These are phyloP conservation scores for Vollenhovia emeryi DNA, from an alignment of 1,140 invertebrate species.

Conservation along the genomic window DNA sequence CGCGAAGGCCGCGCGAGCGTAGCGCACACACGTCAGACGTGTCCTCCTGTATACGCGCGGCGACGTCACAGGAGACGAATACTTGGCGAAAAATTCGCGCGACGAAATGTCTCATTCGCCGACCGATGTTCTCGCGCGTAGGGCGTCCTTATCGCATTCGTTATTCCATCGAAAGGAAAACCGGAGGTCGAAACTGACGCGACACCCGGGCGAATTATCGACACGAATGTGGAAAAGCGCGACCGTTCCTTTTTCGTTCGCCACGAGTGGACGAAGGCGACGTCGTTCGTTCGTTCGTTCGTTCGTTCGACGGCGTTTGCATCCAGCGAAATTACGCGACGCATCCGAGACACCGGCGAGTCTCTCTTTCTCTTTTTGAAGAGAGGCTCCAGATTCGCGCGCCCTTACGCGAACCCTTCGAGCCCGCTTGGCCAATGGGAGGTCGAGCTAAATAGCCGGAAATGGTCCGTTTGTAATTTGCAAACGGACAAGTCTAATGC, in stretches of 20 bases:
- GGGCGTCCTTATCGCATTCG: not conserved
- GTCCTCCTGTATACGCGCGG: not conserved
- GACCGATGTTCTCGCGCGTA: not conserved
- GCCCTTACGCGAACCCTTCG: not conserved
- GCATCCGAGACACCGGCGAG: not conserved
- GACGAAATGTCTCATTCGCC: not conserved
- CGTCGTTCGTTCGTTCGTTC: not conserved
- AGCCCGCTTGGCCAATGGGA: not conserved
- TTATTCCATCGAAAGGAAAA: not conserved
- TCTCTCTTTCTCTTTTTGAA: not conserved
- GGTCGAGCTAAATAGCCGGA: not conserved
- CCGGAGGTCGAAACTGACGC: not conserved
- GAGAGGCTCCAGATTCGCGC: conserved; percentile 5
- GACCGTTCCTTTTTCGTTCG: not conserved
- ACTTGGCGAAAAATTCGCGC: not conserved
- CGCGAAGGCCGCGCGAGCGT: not conserved
- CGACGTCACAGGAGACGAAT: not conserved
- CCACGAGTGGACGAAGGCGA: not conserved
- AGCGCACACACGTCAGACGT: not conserved
- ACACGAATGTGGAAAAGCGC: not conserved
- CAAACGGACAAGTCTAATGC: not conserved
- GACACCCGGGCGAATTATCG: not conserved
- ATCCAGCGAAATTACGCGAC: not conserved
- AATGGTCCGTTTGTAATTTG: conserved; percentile 5
- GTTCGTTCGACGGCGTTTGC: not conserved